phyloP scores from a whole-genome alignment of 2,797 vertebrate species.

The Halcyon leucocephala region DNA sequence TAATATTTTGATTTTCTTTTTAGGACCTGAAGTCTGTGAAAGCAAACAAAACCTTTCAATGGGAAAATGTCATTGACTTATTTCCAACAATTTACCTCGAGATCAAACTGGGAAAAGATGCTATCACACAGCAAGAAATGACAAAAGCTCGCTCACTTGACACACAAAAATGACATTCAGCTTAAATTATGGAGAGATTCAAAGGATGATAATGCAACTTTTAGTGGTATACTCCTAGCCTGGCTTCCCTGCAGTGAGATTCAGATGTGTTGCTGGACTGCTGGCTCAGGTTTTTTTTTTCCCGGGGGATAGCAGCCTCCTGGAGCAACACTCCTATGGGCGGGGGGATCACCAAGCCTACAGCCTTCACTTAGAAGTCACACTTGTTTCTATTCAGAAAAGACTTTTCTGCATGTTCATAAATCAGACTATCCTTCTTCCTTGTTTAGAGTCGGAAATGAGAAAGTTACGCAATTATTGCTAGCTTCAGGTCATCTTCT shows the following conservation, averaged over 20 bases:
- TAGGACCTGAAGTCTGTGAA: background rate
- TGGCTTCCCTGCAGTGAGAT: background rate
- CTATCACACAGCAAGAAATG: background rate
- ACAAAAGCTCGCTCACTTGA: background rate
- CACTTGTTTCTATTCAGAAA: background rate
- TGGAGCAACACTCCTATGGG: background rate
- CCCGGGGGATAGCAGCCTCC: background rate
- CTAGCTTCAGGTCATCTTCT: background rate
- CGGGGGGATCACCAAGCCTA: background rate
- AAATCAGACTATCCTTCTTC: background rate
- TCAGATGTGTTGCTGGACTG: background rate
- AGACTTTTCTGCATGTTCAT: background rate
- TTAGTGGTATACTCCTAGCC: background rate
- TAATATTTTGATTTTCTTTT: background rate
- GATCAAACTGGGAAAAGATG: background rate
- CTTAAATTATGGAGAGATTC: background rate
- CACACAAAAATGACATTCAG: background rate
- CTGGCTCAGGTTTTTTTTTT: background rate
- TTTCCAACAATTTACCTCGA: constrained; percentile 14
- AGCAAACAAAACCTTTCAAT: background rate
- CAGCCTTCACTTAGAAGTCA: background rate
- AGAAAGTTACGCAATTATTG: background rate
- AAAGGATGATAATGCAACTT: background rate
- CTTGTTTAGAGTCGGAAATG: background rate
- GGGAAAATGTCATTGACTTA: constrained; percentile 1